Conservation (phyloP, 2,888 invertebrate species). For the Pimpla rufipes region DNA sequence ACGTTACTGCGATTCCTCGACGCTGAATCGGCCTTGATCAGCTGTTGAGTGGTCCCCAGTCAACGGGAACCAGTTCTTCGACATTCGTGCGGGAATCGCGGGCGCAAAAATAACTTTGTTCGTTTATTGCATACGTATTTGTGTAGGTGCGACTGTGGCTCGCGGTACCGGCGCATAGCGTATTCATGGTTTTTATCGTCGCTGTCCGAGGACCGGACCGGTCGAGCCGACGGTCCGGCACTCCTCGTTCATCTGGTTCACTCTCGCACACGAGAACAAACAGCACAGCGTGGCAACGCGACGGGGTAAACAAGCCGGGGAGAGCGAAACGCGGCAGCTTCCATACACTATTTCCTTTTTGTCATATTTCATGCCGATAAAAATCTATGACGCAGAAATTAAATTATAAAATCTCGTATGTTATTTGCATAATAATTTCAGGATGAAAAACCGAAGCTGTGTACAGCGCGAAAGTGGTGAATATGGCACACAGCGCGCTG, state of each 20-base stretch:
- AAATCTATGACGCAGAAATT: not conserved
- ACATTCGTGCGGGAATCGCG: constrained; percentile 39
- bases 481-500: not conserved
- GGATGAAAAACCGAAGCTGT: not conserved
- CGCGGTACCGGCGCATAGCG: not conserved
- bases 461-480: not conserved
- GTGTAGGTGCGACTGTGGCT: constrained; percentile 1
- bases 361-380: not conserved
- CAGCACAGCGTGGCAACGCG: constrained; percentile 5
- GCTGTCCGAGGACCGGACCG: constrained; percentile 36
- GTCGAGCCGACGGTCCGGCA: constrained; percentile 21
- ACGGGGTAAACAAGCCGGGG: constrained; percentile 16
- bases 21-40: constrained; percentile 62
- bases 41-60: constrained; percentile 49
- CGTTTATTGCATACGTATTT: constrained; percentile 44
- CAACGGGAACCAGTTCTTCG: constrained; percentile 58
- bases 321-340: not conserved
- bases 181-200: constrained; percentile 29
- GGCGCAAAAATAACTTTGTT: constrained; percentile 51
- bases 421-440: constrained; percentile 4
- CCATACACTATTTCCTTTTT: not conserved
- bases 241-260: constrained; percentile 7
- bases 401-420: not conserved
- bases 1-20: constrained; percentile 18
- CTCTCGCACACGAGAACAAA: constrained; percentile 27